Conservation (phyloP, 2,888 invertebrate genomes). For the Macroteleia sp. region DNA sequence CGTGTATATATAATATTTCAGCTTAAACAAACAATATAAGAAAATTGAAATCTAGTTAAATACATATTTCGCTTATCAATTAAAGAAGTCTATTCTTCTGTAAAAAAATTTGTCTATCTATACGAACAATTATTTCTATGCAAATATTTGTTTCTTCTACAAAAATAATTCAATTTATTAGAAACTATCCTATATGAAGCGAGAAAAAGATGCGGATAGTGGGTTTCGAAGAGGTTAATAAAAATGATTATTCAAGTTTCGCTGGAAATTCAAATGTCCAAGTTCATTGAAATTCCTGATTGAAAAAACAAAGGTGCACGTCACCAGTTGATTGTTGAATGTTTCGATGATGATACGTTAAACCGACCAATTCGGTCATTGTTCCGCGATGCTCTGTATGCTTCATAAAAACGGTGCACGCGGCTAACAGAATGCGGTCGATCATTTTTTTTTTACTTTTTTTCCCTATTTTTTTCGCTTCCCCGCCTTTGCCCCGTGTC, state of each 20-base stretch:
- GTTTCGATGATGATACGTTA: slow-evolving; percentile 54
- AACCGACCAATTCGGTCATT: slow-evolving; percentile 53
- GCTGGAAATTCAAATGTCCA: slow-evolving; percentile 30
- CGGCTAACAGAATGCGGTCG: slow-evolving; percentile 52
- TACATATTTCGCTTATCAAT: no score
- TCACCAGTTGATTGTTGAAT: slow-evolving; percentile 51
- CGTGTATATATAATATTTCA: no score
- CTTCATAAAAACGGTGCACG: slow-evolving; percentile 47
- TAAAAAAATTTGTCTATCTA: no score
- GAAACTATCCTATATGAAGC: no score
- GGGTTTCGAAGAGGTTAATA: slow-evolving; percentile 33
- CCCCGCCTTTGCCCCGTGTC: slow-evolving; percentile 10
- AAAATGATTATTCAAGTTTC: slow-evolving; percentile 36
- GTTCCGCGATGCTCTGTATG: slow-evolving; percentile 18
- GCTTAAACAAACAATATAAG: no score
- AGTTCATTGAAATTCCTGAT: slow-evolving; percentile 52
- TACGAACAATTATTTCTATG: no score
- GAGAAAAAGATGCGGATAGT: no score
- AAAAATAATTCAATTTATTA: no score
- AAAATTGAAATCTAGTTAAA: no score
- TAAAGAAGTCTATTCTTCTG: no score
- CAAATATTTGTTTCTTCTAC: no score
- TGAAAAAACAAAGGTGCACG: slow-evolving; percentile 52
- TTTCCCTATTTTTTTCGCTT: not conserved
- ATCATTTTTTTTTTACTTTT: slow-evolving; percentile 12